Percentiles rank a stretch among this genome's conserved stretches.
These are phyloP conservation scores for Bhutanitis thaidina DNA, from an alignment of 2,888 invertebrate genomes.

Conservation along the genomic window DNA sequence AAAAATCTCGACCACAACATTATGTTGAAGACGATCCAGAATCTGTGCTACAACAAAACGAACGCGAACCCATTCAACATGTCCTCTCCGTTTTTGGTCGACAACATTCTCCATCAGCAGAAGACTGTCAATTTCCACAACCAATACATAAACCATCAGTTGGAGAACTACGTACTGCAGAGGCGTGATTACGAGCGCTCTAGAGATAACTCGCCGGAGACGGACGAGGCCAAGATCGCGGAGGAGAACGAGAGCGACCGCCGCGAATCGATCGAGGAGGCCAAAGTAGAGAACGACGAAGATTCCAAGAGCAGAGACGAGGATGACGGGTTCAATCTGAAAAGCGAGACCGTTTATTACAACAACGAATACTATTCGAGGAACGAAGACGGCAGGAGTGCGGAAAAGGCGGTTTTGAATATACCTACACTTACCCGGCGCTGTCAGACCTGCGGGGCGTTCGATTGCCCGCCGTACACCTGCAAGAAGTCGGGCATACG, in stretches of 20 bases:
- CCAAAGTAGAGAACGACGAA: slow-evolving; percentile 55
- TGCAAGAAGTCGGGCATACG: slow-evolving; percentile 69
- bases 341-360: slow-evolving; percentile 53
- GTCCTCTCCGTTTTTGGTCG: slow-evolving; percentile 81
- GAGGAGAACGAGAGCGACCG: slow-evolving; percentile 49
- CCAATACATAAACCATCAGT: slow-evolving; percentile 76
- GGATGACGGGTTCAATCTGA: slow-evolving; percentile 47
- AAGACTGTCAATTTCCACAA: slow-evolving; percentile 70
- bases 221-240: slow-evolving; percentile 48
- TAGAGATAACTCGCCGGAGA: slow-evolving; percentile 61
- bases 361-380: slow-evolving; percentile 53
- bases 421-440: slow-evolving; percentile 60
- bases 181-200: slow-evolving; percentile 54
- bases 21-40: slow-evolving; percentile 75
- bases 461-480: slow-evolving; percentile 75
- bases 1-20: slow-evolving; percentile 63
- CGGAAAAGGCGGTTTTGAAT: slow-evolving; percentile 63
- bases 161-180: slow-evolving; percentile 62
- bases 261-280: slow-evolving; percentile 39
- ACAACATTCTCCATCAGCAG: slow-evolving; percentile 81
- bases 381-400: slow-evolving; percentile 35
- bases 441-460: slow-evolving; percentile 78
- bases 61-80: slow-evolving; percentile 62
- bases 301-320: slow-evolving; percentile 61
- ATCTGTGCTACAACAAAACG: slow-evolving; percentile 61